Evolutionary conservation across 2,797 vertebrate genomes (phyloP), one percentile per base, ranked within the genome.

Genomic region (Cyprinodon diabolis): DNA sequence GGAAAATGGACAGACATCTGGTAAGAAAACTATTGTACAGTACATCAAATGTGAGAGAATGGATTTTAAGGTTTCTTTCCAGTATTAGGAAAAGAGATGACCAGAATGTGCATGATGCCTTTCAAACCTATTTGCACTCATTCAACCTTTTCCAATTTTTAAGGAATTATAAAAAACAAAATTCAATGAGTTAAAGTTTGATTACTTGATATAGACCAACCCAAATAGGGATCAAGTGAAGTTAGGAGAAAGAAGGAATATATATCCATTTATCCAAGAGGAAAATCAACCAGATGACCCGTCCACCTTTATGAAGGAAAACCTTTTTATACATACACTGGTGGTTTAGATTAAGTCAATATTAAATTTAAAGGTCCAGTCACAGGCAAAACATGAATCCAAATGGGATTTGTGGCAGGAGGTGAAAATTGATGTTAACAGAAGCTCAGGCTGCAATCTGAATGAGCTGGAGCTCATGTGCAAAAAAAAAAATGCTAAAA

Each of bases 1-100:
- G 58, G 72, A 48, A 63, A 69, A 57, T 76, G 66, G 78, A 83
- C 70, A 86, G 71, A 90, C 74, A 71, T 77, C 54, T 83, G 69
- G 72, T 73, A 68, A 74, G 37, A 54, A n/a, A 71, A 80, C 71
- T 54, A 80, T 40, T 71, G 75, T 82, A 79, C 81, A 80, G 71
- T 48, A 72, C 43, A 47, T 47, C 43, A 47, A 37, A 63, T 43
- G 43, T 43, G 10, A 43, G 19, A 43, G 19, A 21, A n/a, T 43
- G 60, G 37, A 63, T 63, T 63, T 21, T 43, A 43, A 13, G 19
- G 12, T 43, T 0, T n/a, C 21, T 12, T 43, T 63, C 60, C 60
- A 43, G 60, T 13, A 43, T n/a, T 14, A 10, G 37, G 37, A 63
- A 43, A 1, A 63, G 10, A 63, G 37, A 63, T 63, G 37, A n/a